Conservation (phyloP, 2,888 invertebrate species). For the Laspeyria flexula region DNA sequence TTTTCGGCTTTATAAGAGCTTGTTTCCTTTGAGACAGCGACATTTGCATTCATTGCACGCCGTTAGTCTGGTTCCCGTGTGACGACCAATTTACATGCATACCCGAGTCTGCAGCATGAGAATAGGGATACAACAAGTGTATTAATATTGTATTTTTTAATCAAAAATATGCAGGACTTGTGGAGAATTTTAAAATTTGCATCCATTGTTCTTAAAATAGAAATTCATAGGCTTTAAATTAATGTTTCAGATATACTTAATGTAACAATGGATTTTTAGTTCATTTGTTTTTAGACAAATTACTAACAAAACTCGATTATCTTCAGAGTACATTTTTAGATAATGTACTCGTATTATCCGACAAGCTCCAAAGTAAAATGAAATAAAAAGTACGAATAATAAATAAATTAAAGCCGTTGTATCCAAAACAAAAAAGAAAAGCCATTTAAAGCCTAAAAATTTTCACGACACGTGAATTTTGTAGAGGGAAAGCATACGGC, state of each 20-base stretch:
- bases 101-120: constrained; percentile 31
- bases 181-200: constrained; percentile 18
- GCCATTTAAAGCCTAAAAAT: constrained; percentile 38
- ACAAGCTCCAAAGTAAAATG: no score
- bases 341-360: no score
- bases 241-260: no score
- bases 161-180: constrained; percentile 31
- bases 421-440: constrained; percentile 13
- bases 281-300: no score
- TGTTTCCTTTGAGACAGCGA: constrained; percentile 42
- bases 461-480: constrained; percentile 51
- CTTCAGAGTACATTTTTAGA: no score
- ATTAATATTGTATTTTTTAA: constrained; percentile 48
- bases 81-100: constrained; percentile 52
- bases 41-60: constrained; percentile 62
- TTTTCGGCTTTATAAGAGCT: constrained; percentile 39
- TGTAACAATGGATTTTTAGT: no score
- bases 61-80: constrained; percentile 49
- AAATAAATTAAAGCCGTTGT: constrained; percentile 30
- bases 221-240: not conserved
- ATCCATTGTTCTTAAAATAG: constrained; percentile 1
- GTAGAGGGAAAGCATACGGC: constrained; percentile 51
- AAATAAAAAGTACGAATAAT: constrained; percentile 17
- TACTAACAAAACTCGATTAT: no score
- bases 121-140: constrained; percentile 43